phyloP scores from a whole-genome alignment of 2,797 vertebrate species.

The Synanceia verrucosa region DNA sequence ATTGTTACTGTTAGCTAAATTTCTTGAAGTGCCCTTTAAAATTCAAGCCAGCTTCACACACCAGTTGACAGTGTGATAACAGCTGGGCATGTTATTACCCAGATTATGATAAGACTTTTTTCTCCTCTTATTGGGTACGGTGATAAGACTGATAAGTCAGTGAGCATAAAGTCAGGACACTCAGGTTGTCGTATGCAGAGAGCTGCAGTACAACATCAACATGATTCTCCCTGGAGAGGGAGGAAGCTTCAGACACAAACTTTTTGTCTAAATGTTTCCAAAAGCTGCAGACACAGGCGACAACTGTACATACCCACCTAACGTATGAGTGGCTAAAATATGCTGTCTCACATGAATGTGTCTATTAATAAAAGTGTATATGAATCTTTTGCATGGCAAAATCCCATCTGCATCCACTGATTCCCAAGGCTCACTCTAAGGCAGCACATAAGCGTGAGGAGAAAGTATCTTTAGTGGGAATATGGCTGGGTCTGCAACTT shows the following conservation, averaged over 20 bases:
- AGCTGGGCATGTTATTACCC: slow-evolving; percentile 36
- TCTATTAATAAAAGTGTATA: background rate
- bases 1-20: background rate
- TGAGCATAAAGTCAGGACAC: slow-evolving; percentile 62
- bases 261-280: slow-evolving; percentile 20
- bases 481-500: slow-evolving; percentile 50
- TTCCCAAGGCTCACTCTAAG: slow-evolving; percentile 19
- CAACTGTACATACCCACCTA: background rate
- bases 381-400: slow-evolving; percentile 3
- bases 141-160: slow-evolving; percentile 59
- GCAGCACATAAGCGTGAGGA: slow-evolving; percentile 33
- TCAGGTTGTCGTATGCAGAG: slow-evolving; percentile 38
- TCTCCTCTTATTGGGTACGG: slow-evolving; percentile 30
- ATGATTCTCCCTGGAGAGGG: slow-evolving; percentile 11
- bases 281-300: background rate
- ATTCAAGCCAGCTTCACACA: slow-evolving; percentile 22
- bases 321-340: background rate
- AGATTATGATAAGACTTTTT: slow-evolving; percentile 53
- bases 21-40: slow-evolving; percentile 5
- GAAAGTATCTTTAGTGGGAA: slow-evolving; percentile 50
- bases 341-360: background rate
- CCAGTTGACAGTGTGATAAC: slow-evolving; percentile 37
- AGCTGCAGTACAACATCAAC: slow-evolving; percentile 25
- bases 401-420: slow-evolving; percentile 11
- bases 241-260: slow-evolving; percentile 17